Percentiles rank a stretch among this genome's conserved stretches.
Evolutionary conservation across 2,113 vertebrate species (phyloP).

Genomic region (Leucoraja erinaceus): DNA sequence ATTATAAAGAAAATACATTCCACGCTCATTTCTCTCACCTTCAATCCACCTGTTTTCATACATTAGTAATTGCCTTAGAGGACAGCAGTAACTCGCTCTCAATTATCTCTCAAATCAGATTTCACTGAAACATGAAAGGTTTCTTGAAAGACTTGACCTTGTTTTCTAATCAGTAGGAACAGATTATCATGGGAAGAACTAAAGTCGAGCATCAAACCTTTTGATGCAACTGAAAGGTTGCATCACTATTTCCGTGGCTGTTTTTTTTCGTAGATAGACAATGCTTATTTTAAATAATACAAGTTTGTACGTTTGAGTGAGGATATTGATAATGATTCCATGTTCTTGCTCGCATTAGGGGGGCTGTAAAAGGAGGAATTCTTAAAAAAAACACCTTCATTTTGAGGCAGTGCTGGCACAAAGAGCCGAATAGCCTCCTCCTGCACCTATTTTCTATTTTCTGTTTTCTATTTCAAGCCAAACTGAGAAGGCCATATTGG

Average conservation of each 20-base stretch:
- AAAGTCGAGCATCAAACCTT: not conserved
- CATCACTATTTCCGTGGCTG: not conserved
- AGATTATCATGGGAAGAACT: not conserved
- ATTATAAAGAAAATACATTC: not conserved
- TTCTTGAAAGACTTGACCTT: too few species aligned
- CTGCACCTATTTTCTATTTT: too few species aligned
- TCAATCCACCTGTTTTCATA: not conserved
- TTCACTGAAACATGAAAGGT: not conserved
- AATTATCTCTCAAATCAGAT: not conserved
- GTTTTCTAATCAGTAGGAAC: not conserved
- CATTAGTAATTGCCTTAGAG: not conserved
- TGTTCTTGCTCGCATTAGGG: not conserved
- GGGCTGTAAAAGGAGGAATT: too few species aligned
- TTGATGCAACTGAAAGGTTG: not conserved
- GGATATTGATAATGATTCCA: not conserved
- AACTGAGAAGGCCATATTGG: not conserved
- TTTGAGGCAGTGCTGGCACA: too few species aligned
- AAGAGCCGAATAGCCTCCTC: too few species aligned
- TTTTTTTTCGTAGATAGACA: not conserved
- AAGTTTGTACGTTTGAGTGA: not conserved
- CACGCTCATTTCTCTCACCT: not conserved
- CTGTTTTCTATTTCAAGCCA: too few species aligned
- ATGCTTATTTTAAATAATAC: not conserved
- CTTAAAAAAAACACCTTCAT: too few species aligned
- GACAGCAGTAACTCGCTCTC: not conserved